Evolutionary conservation across 2,113 vertebrate species (phyloP).

Genomic region (Hyaena hyaena): DNA sequence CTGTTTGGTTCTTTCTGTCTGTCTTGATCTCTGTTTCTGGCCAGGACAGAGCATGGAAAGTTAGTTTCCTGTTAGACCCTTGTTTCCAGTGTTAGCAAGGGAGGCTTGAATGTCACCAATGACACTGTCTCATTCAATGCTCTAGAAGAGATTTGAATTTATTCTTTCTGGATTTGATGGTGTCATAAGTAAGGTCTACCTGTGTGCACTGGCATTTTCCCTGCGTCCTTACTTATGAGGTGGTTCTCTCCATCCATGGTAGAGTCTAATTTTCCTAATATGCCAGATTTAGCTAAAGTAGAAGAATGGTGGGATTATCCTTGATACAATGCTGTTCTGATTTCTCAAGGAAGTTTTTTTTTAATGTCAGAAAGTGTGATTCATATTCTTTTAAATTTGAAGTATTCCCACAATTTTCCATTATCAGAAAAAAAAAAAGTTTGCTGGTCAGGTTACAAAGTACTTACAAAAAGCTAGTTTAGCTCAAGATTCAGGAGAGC

Average conservation of each 20-base stretch:
- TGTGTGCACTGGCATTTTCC: not conserved
- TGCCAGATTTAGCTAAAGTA: not conserved
- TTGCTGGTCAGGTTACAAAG: not conserved
- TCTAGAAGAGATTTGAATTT: not conserved
- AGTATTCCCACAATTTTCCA: conserved; percentile 10
- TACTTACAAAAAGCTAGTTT: conserved; percentile 19
- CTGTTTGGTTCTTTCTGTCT: not conserved
- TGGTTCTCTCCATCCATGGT: not conserved
- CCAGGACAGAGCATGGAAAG: not conserved
- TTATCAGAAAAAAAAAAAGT: not conserved
- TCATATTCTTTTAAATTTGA: conserved; percentile 34
- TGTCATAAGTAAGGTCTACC: not conserved
- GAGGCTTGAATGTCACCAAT: not conserved
- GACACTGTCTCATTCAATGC: not conserved
- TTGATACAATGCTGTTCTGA: not conserved
- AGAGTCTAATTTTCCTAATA: not conserved
- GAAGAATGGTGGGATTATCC: not conserved
- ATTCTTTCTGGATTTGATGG: not conserved
- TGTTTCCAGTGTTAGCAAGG: not conserved
- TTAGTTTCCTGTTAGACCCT: not conserved
- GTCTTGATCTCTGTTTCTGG: conserved; percentile 19
- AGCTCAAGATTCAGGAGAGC: not conserved
- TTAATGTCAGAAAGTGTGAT: not conserved
- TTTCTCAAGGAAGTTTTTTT: not conserved
- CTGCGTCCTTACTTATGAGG: not conserved